Base-by-base conservation (phyloP, 2,797 vertebrate genomes). In the Parambassis ranga region DNA sequence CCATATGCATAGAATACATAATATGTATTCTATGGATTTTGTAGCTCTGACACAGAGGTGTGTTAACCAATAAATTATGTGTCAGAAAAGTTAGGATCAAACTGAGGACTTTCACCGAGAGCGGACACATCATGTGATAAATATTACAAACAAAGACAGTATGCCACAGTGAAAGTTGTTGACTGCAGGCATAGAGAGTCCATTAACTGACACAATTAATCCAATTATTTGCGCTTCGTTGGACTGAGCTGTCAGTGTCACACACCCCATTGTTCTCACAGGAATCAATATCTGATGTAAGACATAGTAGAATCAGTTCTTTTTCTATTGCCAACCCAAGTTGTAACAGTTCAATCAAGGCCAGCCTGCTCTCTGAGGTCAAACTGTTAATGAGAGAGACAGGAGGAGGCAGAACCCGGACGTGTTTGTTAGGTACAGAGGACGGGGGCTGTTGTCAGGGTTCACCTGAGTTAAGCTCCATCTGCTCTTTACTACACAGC, bases 161-260 rank as follows among this genome's bases (percentile, higher is more conserved):
- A 15, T n/a, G n/a, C n/a, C 8, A 2, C 19, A 18, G 31, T 24
- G 26, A 41, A 44, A 19, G 16, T 20, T 20, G 35, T 47, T 27
- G 42, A 28, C 42, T 62, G 8, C 14, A n/a, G 24, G 31, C 20
- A 14, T 3, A 18, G 27, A 43, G 11, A 38, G 7, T 48, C 61
- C 60, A 71, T 64, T 60, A 53, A 60, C 52, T 42, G 48, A 56
- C 33, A 61, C 32, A 32, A 24, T 32, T 10, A 22, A 57, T 48
- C 27, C 4, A 30, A 57, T 52, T 16, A 65, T 57, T 71, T 43
- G 55, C 33, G 51, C 39, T 69, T 55, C 6, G 64, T 71, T 38
- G 64, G 51, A 68, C 41, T 38, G 47, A 68, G 22, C 46, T 46
- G 43, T 67, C 58, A 46, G 42, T 65, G 56, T 62, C 48, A 62